Conservation (phyloP, 2,888 invertebrate species). For the Junonia oenone region DNA sequence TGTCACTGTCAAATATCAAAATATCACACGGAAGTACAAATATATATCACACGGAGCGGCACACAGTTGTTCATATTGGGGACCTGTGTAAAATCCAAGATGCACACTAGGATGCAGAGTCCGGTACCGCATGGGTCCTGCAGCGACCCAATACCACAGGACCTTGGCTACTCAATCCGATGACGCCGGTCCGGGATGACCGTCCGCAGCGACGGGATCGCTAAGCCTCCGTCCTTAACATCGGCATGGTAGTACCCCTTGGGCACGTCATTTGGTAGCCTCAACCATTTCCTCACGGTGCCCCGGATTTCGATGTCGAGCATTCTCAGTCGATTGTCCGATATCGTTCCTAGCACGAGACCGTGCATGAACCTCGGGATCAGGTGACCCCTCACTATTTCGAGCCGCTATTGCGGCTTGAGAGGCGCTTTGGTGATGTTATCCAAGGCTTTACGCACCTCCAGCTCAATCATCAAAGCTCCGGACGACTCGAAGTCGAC, state of each 20-base stretch:
- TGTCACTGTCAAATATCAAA: too few relatives aligned
- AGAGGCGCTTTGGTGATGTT: constrained; percentile 41
- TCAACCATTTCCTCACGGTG: constrained; percentile 36
- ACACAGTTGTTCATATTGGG: too few relatives aligned
- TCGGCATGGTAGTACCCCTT: constrained; percentile 39
- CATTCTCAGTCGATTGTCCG: constrained; percentile 34
- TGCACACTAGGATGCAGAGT: too few relatives aligned
- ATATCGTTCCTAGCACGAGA: constrained; percentile 21
- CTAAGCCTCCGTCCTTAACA: constrained; percentile 33
- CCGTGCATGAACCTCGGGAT: constrained; percentile 44
- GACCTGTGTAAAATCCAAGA: too few relatives aligned
- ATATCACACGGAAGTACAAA: too few relatives aligned
- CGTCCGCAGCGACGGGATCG: constrained; percentile 35
- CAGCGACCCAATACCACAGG: too few relatives aligned
- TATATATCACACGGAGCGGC: too few relatives aligned
- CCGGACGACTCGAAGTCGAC: constrained; percentile 40
- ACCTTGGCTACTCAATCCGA: too few relatives aligned
- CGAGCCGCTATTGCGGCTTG: constrained; percentile 50
- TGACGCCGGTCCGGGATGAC: constrained; percentile 31
- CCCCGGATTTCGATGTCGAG: constrained; percentile 18
- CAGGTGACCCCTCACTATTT: constrained; percentile 42
- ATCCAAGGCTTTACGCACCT: constrained; percentile 32
- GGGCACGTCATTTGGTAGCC: constrained; percentile 38
- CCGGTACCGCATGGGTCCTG: too few relatives aligned
- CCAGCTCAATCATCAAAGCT: constrained; percentile 33